Percentiles rank a stretch among this genome's conserved stretches.
These are phyloP conservation scores for Oncopodura yosiiana DNA, from an alignment of 1,140 invertebrate species.

Conservation along the genomic window DNA sequence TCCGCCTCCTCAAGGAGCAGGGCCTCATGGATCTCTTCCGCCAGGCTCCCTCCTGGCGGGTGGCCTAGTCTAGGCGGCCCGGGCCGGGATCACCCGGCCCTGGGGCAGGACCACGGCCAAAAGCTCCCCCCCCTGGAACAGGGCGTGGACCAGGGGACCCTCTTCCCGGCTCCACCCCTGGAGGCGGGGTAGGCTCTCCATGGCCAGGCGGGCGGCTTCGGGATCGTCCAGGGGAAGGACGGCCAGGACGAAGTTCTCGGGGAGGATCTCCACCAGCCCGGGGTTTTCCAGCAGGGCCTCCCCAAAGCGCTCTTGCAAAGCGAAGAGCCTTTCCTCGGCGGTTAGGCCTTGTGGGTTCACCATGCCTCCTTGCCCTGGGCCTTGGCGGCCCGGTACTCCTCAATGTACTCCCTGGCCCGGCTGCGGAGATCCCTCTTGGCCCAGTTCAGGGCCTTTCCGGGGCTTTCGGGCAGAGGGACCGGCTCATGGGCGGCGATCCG, in stretches of 20 bases:
- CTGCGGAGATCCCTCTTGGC: background rate
- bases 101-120: background rate
- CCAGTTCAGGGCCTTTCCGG: background rate
- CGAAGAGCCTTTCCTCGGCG: background rate
- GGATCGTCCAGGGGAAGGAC: background rate
- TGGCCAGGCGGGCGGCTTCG: background rate
- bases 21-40: background rate
- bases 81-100: background rate
- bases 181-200: background rate
- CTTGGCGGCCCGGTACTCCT: background rate
- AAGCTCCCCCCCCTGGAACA: background rate
- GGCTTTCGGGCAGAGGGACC: background rate
- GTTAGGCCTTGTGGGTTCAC: background rate
- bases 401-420: background rate
- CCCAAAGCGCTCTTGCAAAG: background rate
- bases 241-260: background rate
- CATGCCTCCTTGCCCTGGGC: background rate
- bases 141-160: background rate
- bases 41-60: background rate
- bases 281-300: background rate
- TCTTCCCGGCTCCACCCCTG: background rate
- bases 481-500: background rate
- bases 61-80: background rate
- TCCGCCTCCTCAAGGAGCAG: background rate
- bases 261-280: background rate